These are phyloP conservation scores for Ditula angustiorana DNA, from an alignment of 2,888 invertebrate species.

Conservation along the genomic window DNA sequence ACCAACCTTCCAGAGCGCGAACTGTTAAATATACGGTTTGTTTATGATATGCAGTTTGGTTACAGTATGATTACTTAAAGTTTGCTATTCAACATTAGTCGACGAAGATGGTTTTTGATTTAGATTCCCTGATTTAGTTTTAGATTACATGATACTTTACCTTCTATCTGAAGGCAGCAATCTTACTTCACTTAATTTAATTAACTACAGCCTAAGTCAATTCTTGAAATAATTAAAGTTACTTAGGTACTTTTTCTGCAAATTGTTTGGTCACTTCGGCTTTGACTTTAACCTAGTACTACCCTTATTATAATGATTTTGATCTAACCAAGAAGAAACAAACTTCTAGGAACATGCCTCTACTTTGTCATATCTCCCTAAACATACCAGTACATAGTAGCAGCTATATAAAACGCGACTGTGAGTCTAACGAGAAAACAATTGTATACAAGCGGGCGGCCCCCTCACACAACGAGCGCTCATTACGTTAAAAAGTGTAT, in stretches of 20 bases:
- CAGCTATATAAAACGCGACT: constrained; percentile 25
- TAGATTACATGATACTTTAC: too few relatives aligned
- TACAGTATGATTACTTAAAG: too few relatives aligned
- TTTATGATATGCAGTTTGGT: too few relatives aligned
- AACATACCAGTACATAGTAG: neutral
- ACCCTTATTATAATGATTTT: neutral
- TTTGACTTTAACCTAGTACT: neutral
- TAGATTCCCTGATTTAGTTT: too few relatives aligned
- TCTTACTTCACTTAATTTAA: too few relatives aligned
- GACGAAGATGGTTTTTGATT: too few relatives aligned
- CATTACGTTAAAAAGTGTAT: constrained; percentile 86
- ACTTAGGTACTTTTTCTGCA: too few relatives aligned
- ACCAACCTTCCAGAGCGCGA: neutral
- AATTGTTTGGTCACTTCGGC: too few relatives aligned
- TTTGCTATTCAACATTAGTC: too few relatives aligned
- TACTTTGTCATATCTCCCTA: constrained; percentile 4
- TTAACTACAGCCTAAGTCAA: neutral
- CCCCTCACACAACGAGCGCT: constrained; percentile 65
- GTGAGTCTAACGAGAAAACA: constrained; percentile 48
- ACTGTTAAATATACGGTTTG: neutral
- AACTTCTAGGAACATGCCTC: too few relatives aligned
- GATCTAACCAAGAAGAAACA: neutral
- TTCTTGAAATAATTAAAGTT: neutral
- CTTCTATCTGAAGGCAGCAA: too few relatives aligned
- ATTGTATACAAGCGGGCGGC: constrained; percentile 57